Evolutionary conservation across 2,888 invertebrate genomes (phyloP).

Genomic region (Brachypterus glaber): DNA sequence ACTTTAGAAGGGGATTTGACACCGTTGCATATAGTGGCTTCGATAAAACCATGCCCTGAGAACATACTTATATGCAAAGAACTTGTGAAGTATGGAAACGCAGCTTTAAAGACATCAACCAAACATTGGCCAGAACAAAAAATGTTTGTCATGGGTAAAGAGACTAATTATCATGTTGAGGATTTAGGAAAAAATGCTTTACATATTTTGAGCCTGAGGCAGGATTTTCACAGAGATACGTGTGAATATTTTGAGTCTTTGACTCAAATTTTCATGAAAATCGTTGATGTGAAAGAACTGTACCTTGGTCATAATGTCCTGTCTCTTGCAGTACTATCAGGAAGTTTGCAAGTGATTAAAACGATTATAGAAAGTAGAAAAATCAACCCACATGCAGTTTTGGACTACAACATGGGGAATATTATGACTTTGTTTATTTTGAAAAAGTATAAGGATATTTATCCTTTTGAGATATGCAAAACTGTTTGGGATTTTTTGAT

Average conservation of each 20-base stretch:
- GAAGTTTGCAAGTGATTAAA: slow-evolving; percentile 29
- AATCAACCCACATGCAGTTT: slow-evolving; percentile 28
- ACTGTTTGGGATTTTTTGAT: slow-evolving; percentile 26
- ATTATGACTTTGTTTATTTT: slow-evolving; percentile 31
- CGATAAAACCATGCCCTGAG: slow-evolving; percentile 22
- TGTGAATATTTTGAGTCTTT: slow-evolving; percentile 23
- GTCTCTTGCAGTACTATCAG: slow-evolving; percentile 34
- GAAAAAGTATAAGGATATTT: slow-evolving; percentile 28
- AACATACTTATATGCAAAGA: slow-evolving; percentile 24
- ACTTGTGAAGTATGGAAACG: slow-evolving; percentile 28
- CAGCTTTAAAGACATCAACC: slow-evolving; percentile 26
- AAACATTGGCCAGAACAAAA: slow-evolving; percentile 31
- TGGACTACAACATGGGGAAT: slow-evolving; percentile 33
- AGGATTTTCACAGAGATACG: slow-evolving; percentile 29
- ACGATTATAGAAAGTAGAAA: slow-evolving; percentile 23
- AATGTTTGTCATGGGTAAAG: slow-evolving; percentile 18
- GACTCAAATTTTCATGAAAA: slow-evolving; percentile 22
- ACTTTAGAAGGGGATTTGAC: slow-evolving; percentile 28
- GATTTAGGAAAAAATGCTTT: slow-evolving; percentile 34
- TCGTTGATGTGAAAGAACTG: slow-evolving; percentile 19
- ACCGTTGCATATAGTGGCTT: slow-evolving; percentile 31
- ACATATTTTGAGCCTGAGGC: slow-evolving; percentile 34
- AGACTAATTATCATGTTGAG: slow-evolving; percentile 14
- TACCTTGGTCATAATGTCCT: slow-evolving; percentile 36
- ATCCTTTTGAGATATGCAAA: slow-evolving; percentile 23